Evolutionary conservation across 2,797 vertebrate species (phyloP).

Genomic region (Peromyscus nudipes): DNA sequence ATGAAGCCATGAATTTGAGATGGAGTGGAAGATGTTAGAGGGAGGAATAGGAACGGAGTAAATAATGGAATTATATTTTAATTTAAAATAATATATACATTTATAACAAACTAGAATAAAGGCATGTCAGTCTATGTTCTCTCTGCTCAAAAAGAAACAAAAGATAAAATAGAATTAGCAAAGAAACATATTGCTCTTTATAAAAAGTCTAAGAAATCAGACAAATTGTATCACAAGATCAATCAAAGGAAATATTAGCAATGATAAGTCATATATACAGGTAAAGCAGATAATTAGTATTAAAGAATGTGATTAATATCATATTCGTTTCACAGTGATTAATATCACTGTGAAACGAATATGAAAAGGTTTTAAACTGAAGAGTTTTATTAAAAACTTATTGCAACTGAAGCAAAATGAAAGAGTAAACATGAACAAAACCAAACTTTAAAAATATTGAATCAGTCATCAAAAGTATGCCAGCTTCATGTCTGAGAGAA

Average conservation of each 20-base stretch:
- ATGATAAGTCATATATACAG: slow-evolving; percentile 19
- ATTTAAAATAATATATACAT: neutral
- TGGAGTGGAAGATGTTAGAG: neutral
- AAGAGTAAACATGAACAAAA: slow-evolving; percentile 11
- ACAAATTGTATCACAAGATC: neutral
- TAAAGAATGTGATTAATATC: slow-evolving; percentile 30
- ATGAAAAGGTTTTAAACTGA: neutral
- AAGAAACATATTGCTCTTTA: neutral
- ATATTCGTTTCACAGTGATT: too few relatives aligned
- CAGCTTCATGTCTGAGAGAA: slow-evolving; percentile 7
- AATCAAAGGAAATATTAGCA: slow-evolving; percentile 17
- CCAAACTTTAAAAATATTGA: neutral
- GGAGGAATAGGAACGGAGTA: neutral
- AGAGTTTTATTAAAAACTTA: neutral
- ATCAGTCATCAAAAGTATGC: slow-evolving; percentile 22
- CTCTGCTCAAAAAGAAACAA: neutral
- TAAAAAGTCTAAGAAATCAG: neutral
- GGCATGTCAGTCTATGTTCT: neutral
- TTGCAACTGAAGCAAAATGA: neutral
- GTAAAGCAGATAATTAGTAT: neutral
- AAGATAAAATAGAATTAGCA: slow-evolving; percentile 40
- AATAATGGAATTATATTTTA: neutral
- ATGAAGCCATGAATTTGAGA: neutral
- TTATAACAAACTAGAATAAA: neutral
- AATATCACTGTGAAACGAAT: neutral